A percentile compares a stretch with the other conserved stretches of the same genome.
phyloP scores from a whole-genome alignment of 2,113 vertebrate genomes.

The Limanda limanda region DNA sequence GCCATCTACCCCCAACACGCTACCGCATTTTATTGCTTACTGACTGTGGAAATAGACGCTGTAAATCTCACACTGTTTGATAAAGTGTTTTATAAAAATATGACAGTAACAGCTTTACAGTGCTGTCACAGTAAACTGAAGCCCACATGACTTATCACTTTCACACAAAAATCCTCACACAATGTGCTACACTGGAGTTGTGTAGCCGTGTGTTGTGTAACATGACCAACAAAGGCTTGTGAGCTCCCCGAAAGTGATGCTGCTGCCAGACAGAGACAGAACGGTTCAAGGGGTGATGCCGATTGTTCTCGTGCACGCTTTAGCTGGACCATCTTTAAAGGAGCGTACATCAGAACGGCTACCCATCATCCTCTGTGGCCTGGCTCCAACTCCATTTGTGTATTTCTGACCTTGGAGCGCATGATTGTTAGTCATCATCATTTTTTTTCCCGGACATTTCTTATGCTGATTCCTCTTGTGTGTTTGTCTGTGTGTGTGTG shows the following conservation, averaged over 20 bases:
- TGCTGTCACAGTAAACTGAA: too few relatives aligned
- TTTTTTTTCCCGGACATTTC: conserved; percentile 65
- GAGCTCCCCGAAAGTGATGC: conserved; percentile 36
- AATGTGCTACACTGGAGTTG: not conserved
- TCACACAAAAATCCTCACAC: not conserved
- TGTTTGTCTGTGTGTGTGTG: not conserved
- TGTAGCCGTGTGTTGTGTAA: conserved; percentile 5
- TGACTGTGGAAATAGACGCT: too few relatives aligned
- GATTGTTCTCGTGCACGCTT: conserved; percentile 35
- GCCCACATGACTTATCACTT: too few relatives aligned
- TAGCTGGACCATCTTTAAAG: conserved; percentile 75
- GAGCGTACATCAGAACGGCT: conserved; percentile 55
- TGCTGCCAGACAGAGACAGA: conserved; percentile 53
- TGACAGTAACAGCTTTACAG: too few relatives aligned
- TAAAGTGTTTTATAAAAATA: too few relatives aligned
- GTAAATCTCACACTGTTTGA: too few relatives aligned
- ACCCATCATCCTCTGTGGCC: conserved; percentile 56
- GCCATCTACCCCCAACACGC: not conserved
- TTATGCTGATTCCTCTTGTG: conserved; percentile 45
- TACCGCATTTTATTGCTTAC: not conserved
- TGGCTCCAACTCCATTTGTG: conserved; percentile 61
- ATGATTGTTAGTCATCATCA: conserved; percentile 72
- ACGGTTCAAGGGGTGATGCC: conserved; percentile 22
- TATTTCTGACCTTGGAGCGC: conserved; percentile 72
- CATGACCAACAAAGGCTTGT: conserved; percentile 28